phyloP scores from a whole-genome alignment of 2,888 invertebrate genomes.

The Chrysina gloriosa region DNA sequence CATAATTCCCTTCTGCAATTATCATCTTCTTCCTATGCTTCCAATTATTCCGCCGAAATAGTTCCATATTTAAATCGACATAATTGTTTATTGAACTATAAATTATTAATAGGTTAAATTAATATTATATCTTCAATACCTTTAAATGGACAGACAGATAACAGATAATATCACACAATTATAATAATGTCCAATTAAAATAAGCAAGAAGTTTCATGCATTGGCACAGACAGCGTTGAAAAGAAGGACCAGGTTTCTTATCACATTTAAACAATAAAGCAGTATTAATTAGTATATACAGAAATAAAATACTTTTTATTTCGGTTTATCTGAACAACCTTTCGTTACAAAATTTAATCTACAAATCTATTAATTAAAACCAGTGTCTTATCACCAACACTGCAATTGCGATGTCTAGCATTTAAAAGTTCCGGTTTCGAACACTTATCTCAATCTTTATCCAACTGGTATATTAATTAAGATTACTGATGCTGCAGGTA shows the following conservation, averaged over 20 bases:
- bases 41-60: too few relatives aligned
- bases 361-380: conserved; percentile 30
- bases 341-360: conserved; percentile 26
- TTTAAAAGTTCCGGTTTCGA: neutral
- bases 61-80: too few relatives aligned
- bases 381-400: neutral
- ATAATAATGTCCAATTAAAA: too few relatives aligned
- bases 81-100: too few relatives aligned
- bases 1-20: too few relatives aligned
- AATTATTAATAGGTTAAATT: too few relatives aligned
- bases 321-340: conserved; percentile 3
- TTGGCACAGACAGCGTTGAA: too few relatives aligned
- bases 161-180: too few relatives aligned
- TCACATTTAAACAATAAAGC: neutral
- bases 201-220: too few relatives aligned
- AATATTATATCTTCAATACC: too few relatives aligned
- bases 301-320: conserved; percentile 18
- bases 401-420: neutral
- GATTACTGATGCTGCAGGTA: neutral
- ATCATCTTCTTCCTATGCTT: too few relatives aligned
- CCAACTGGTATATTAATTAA: conserved; percentile 17
- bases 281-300: neutral
- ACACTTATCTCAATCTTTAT: neutral
- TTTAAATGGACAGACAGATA: too few relatives aligned
- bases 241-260: neutral